Evolutionary conservation across 2,888 invertebrate genomes (phyloP), one percentile per base, ranked within the genome.

Genomic region (Hirtodrosophila cameraria): DNA sequence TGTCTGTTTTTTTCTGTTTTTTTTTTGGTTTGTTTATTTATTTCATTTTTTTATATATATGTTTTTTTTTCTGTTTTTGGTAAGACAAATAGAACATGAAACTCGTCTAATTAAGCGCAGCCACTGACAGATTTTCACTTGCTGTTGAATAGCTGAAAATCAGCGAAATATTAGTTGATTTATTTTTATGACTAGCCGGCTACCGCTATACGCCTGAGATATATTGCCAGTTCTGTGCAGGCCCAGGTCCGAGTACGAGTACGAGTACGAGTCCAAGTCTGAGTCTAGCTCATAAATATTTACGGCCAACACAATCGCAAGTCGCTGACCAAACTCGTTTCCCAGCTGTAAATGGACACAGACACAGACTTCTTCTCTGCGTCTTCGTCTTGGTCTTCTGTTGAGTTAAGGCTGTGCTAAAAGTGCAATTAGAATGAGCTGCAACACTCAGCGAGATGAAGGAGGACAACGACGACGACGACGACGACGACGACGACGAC

Each of bases 81-180:
- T 28, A 18, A 48, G 60, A 73, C 75, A 73, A 77, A 78, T 75
- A 75, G 71, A 81, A 75, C 75, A 65, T 63, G 67, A 75, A 71
- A 74, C 64, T 64, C 60, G 55, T 67, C 67, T 78, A 78, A 81
- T 81, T 76, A 75, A 61, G 48, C 12, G 48, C 35, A 18, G 49
- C 43, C 9, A 35, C 50, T 33, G 46, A 50, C 45, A 31, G 63
- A 63, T 66, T 78, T 78, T 66, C 75, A 77, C 65, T 63, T 66
- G 65, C 35, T 48, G 58, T 42, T 57, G 62, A 66, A 70, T 54
- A 45, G 70, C 53, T 74, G 59, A 74, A 78, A 79, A 74, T 78
- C 78, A 63, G 73, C 76, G 59, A 81, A 81, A 70, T 77, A 73
- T 73, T 70, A 75, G 72, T 67, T 67, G 59, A 71, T 76, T 76